phyloP scores from a whole-genome alignment of 2,888 invertebrate genomes.

The Zele albiditarsus region DNA sequence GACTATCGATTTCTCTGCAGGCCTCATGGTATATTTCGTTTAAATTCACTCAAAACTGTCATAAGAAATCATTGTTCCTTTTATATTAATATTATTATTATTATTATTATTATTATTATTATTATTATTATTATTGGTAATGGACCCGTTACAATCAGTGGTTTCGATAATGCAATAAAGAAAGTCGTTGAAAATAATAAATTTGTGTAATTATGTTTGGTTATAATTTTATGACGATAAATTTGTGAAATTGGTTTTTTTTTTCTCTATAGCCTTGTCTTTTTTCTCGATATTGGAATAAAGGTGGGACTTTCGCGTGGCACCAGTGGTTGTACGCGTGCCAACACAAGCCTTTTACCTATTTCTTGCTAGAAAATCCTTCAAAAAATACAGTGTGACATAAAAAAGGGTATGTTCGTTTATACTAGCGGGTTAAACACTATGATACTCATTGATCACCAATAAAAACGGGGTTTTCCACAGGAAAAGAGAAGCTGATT shows the following conservation, averaged over 20 bases:
- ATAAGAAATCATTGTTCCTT: not conserved
- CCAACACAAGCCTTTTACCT: slow-evolving; percentile 40
- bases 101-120: not conserved
- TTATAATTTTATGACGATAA: not conserved
- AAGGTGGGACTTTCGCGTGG: not conserved
- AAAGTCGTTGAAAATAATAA: too few species aligned
- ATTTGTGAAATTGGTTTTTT: not conserved
- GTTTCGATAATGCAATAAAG: not conserved
- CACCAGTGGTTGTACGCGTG: not conserved
- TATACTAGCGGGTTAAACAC: slow-evolving; percentile 64
- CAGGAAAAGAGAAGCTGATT: slow-evolving; percentile 64
- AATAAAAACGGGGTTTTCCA: slow-evolving; percentile 66
- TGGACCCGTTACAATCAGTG: not conserved
- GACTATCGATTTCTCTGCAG: not conserved
- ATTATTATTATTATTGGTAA: not conserved
- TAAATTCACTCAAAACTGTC: not conserved
- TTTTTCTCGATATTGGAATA: not conserved
- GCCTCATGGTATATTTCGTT: not conserved
- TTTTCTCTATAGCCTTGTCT: not conserved
- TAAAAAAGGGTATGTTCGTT: slow-evolving; percentile 60
- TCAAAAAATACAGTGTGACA: slow-evolving; percentile 64
- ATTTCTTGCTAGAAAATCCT: slow-evolving; percentile 52
- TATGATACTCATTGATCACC: slow-evolving; percentile 67
- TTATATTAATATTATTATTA: not conserved
- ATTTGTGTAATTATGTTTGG: not conserved